phyloP scores from a whole-genome alignment of 92 coral and sea anemone species.

The Palythoa grandis region DNA sequence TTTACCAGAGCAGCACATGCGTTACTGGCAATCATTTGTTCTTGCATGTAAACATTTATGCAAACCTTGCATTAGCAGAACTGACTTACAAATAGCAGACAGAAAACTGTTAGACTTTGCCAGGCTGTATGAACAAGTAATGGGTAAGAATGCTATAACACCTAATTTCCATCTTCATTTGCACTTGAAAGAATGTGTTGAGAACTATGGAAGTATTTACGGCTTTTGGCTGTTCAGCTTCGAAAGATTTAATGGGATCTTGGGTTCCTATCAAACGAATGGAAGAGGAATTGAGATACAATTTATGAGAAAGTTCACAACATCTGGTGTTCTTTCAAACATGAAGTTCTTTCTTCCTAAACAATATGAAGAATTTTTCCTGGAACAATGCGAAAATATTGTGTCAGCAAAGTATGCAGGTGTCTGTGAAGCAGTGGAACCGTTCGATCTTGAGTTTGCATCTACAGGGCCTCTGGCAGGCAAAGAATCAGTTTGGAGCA shows the following conservation, averaged over 20 bases:
- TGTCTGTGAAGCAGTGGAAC: background rate
- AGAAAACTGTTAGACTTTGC: conserved; percentile 33
- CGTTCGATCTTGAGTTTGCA: conserved; percentile 11
- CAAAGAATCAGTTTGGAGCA: conserved; percentile 38
- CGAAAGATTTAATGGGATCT: conserved; percentile 67
- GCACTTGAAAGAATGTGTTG: conserved; percentile 41
- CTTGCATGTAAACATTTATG: conserved; percentile 29
- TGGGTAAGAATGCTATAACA: conserved; percentile 49
- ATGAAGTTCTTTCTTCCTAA: conserved; percentile 29
- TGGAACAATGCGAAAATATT: conserved; percentile 10
- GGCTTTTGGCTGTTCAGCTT: conserved; percentile 76
- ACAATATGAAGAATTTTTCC: conserved; percentile 38
- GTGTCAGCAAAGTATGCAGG: background rate
- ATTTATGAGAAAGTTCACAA: conserved; percentile 58
- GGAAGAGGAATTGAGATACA: conserved; percentile 59
- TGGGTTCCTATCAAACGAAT: conserved; percentile 60
- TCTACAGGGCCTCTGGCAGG: conserved; percentile 17
- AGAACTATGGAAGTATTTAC: conserved; percentile 64
- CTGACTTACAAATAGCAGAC: conserved; percentile 18
- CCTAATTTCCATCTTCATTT: conserved; percentile 61
- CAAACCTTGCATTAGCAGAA: conserved; percentile 7
- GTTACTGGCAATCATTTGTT: conserved; percentile 32
- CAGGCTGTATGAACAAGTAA: conserved; percentile 33
- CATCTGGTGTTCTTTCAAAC: conserved; percentile 38
- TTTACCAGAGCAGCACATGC: conserved; percentile 10